Evolutionary conservation across 1,140 invertebrate genomes (phyloP).

Genomic region (Drosophila tristis): DNA sequence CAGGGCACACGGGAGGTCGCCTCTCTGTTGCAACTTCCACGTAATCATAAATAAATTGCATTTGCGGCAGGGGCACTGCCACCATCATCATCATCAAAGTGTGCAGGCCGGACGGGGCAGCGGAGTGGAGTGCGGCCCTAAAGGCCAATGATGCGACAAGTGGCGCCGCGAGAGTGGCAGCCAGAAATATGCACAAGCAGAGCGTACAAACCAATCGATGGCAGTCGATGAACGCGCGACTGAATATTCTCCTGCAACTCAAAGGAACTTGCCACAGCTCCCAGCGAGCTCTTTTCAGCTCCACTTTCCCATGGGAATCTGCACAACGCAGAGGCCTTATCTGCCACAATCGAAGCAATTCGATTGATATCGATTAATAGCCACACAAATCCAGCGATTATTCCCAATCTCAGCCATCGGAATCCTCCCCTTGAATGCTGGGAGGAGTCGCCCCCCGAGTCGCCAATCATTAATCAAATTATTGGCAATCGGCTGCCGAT

Average conservation of each 20-base stretch:
- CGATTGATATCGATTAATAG: too few relatives aligned
- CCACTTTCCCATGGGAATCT: too few relatives aligned
- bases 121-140: neutral
- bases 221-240: too few relatives aligned
- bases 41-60: constrained; percentile 65
- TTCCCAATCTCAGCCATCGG: neutral
- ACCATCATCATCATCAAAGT: constrained; percentile 19
- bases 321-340: too few relatives aligned
- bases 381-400: neutral
- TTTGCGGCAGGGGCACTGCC: constrained; percentile 21
- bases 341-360: too few relatives aligned
- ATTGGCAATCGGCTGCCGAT: constrained; percentile 40
- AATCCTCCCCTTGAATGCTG: neutral
- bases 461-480: constrained; percentile 60
- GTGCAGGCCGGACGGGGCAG: constrained; percentile 25
- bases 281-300: too few relatives aligned
- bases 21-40: neutral
- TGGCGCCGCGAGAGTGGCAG: constrained; percentile 26
- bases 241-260: too few relatives aligned
- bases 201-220: too few relatives aligned
- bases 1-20: too few relatives aligned
- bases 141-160: constrained; percentile 18
- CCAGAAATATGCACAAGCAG: too few relatives aligned
- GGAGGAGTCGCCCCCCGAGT: neutral
- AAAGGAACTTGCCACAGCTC: too few relatives aligned